These are phyloP conservation scores for Protosalanx chinensis DNA, from an alignment of 2,797 vertebrate species.

Conservation along the genomic window DNA sequence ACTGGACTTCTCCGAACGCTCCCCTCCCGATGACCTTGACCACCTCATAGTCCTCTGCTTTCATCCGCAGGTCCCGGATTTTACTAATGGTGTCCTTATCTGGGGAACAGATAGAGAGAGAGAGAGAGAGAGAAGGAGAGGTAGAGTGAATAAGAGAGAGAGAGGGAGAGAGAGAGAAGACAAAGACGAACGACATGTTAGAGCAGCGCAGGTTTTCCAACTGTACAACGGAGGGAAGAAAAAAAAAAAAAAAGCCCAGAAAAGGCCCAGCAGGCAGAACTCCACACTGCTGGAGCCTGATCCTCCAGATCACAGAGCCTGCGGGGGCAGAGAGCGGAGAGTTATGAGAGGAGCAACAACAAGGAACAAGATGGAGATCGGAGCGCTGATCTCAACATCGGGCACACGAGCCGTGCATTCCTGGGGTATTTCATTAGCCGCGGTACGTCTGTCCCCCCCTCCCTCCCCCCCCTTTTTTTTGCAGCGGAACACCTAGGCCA, in stretches of 20 bases:
- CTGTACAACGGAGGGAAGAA: not conserved
- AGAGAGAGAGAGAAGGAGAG: slow-evolving; percentile 11
- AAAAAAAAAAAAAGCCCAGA: too few relatives aligned
- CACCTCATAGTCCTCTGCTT: slow-evolving; percentile 98
- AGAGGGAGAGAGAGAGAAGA: slow-evolving; percentile 12
- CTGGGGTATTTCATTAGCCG: not conserved
- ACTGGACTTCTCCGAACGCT: slow-evolving; percentile 96
- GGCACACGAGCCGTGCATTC: not conserved
- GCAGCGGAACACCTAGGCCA: too few relatives aligned
- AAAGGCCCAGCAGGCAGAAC: not conserved
- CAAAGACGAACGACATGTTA: not conserved
- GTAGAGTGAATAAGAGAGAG: slow-evolving; percentile 18
- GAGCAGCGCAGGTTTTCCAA: slow-evolving; percentile 15
- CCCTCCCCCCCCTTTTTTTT: too few relatives aligned
- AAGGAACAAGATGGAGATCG: not conserved
- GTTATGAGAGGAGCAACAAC: not conserved
- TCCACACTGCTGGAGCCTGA: not conserved
- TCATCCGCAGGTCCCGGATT: slow-evolving; percentile 97
- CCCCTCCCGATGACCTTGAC: slow-evolving; percentile 99
- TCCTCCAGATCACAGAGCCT: not conserved
- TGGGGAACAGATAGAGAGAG: slow-evolving; percentile 48
- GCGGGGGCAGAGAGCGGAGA: not conserved
- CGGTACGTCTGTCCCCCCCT: too few relatives aligned
- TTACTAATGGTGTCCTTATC: slow-evolving; percentile 98
- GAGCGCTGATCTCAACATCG: not conserved